Base-by-base conservation (phyloP, 1,140 invertebrate species). In the Eriosoma lanigerum region DNA sequence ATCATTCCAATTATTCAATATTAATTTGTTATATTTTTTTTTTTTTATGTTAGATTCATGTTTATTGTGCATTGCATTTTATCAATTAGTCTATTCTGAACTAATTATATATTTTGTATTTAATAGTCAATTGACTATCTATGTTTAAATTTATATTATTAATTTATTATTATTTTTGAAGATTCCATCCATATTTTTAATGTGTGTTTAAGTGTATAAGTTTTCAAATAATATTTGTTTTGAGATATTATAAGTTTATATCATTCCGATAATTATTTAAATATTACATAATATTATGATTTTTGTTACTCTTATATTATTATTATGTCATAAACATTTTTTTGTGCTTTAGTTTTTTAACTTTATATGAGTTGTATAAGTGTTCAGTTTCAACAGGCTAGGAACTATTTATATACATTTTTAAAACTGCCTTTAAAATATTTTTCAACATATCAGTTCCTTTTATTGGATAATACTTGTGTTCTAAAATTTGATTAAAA, bases 151-250 rank as follows among this genome's bases (percentile, higher is more conserved):
- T 52, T 70, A 54, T 3, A 54, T 54, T n/a, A 54, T n/a, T n/a
- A 19, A 15, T 70, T 46, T 70, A 70, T 50, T 48, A 70, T 70
- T 70, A 48, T 70, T 66, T 70, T 21, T 70, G 24, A 70, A 50
- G 68, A 70, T 70, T 70, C 68, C 68, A 70, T 70, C 68, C 68
- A 70, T 70, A 70, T 26, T 70, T 50, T 70, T 70, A 26, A 70
- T 19, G 24, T 50, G 1, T 70, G 46, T 70, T 50, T 52, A 68
- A 24, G 32, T 68, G 21, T 64, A 24, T 46, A 21, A 68, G 15
- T 68, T 68, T n/a, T 24, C 0, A 9, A 46, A 24, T 12, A 32
- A 44, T 5, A 46, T 46, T 50, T 5, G 24, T 48, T 1, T 8
- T 50, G 68, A 70, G 24, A 48, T 50, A 29, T 70, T 70, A 3